Evolutionary conservation across 53 echinoderm and acorn worm species (phyloP).

Genomic region (Luidia sarsii): DNA sequence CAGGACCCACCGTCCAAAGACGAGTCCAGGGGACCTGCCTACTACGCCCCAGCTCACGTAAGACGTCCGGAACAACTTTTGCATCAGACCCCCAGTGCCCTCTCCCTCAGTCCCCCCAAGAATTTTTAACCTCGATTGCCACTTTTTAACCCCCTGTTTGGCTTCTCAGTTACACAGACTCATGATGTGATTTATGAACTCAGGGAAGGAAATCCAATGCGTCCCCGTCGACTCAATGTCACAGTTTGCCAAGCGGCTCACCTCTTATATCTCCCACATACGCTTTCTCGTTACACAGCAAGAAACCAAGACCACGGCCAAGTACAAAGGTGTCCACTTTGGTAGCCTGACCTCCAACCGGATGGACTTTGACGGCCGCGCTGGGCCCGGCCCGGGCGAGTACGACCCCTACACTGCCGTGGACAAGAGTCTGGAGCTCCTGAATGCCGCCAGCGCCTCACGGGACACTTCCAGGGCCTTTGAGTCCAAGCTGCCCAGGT

Average conservation of each 20-base stretch:
- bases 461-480: conserved; percentile 75
- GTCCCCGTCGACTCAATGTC: too few relatives aligned
- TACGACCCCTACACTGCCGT: conserved; percentile 73
- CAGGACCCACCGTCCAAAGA: conserved; percentile 84
- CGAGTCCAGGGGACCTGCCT: conserved; percentile 79
- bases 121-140: too few relatives aligned
- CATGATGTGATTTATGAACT: too few relatives aligned
- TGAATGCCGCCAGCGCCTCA: conserved; percentile 58
- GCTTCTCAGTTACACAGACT: too few relatives aligned
- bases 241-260: too few relatives aligned
- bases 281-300: conserved; percentile 53
- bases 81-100: too few relatives aligned
- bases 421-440: conserved; percentile 63
- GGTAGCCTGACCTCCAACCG: conserved; percentile 76
- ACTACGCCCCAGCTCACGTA: conserved; percentile 88
- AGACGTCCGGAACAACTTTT: too few relatives aligned
- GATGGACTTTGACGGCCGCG: conserved; percentile 89
- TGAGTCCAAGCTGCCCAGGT: conserved; percentile 89
- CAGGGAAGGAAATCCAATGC: too few relatives aligned
- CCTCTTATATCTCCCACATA: too few relatives aligned
- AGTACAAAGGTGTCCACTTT: conserved; percentile 98
- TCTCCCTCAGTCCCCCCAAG: too few relatives aligned
- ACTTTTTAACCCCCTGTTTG: too few relatives aligned
- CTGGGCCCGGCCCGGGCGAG: conserved; percentile 94
- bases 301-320: conserved; percentile 87